Conservation (phyloP, 2,113 vertebrate species). For the Poeciliopsis occidentalis region DNA sequence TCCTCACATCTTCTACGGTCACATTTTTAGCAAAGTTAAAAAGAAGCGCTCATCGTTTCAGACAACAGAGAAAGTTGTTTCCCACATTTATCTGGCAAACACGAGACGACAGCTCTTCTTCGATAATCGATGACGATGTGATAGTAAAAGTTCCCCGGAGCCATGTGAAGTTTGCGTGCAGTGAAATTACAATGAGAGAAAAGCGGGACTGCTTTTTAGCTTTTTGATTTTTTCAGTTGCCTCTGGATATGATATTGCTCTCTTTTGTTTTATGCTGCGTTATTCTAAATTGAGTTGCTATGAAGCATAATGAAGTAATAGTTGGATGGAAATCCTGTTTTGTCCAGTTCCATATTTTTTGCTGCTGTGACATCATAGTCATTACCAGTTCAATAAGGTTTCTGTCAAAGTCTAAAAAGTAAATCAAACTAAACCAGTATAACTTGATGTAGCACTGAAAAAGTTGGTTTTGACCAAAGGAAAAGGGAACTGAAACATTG, state of each 20-base stretch:
- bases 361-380: too few species aligned
- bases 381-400: too few species aligned
- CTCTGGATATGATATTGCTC: slow-evolving; percentile 4
- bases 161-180: slow-evolving; percentile 24
- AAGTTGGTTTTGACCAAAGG: neutral
- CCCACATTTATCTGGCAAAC: slow-evolving; percentile 16
- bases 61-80: neutral
- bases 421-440: neutral
- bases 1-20: neutral
- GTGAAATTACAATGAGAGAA: slow-evolving; percentile 18
- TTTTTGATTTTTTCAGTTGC: slow-evolving; percentile 32
- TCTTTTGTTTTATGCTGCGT: neutral
- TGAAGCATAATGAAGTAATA: neutral
- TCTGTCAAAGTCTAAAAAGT: too few species aligned
- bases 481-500: neutral
- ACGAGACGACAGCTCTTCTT: slow-evolving; percentile 10
- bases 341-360: too few species aligned
- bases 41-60: neutral
- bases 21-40: neutral
- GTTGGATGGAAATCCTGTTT: too few species aligned
- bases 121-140: slow-evolving; percentile 25
- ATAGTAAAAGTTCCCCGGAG: slow-evolving; percentile 23
- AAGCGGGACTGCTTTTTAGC: slow-evolving; percentile 17
- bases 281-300: neutral
- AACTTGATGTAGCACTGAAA: neutral